A percentile compares a stretch with the other conserved stretches of the same genome.
phyloP scores from a whole-genome alignment of 2,113 vertebrate species.

The Poeciliopsis prolifica region DNA sequence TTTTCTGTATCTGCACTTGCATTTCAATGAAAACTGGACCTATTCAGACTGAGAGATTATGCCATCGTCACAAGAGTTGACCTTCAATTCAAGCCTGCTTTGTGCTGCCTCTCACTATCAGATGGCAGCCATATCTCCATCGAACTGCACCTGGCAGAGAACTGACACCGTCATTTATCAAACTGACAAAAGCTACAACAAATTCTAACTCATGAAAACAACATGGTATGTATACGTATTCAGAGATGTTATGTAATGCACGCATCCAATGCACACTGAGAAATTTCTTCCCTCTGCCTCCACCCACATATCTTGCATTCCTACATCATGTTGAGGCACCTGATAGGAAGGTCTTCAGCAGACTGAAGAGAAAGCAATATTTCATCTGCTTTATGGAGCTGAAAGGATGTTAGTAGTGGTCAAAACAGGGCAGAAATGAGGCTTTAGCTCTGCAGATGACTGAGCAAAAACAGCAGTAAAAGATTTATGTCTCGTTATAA shows the following conservation, averaged over 20 bases:
- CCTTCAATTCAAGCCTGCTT: constrained; percentile 8
- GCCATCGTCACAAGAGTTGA: background rate
- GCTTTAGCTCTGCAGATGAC: background rate
- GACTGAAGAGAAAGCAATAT: background rate
- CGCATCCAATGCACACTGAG: constrained; percentile 11
- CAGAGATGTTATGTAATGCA: constrained; percentile 1
- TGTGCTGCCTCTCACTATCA: constrained; percentile 30
- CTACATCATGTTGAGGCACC: constrained; percentile 28
- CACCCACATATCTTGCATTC: constrained; percentile 29
- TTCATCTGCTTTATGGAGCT: background rate
- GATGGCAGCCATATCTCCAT: constrained; percentile 52
- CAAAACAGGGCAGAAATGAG: background rate
- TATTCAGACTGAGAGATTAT: background rate
- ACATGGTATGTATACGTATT: constrained; percentile 2
- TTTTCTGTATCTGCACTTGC: background rate
- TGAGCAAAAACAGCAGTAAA: background rate
- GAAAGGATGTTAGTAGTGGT: background rate
- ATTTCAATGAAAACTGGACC: background rate
- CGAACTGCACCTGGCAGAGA: constrained; percentile 38
- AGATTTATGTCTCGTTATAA: constrained; percentile 21
- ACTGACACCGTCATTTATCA: constrained; percentile 46
- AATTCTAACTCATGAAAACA: constrained; percentile 10
- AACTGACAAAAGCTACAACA: constrained; percentile 7
- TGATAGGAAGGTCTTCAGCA: background rate
- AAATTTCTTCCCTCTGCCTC: background rate